Base-by-base conservation (phyloP, 1,140 invertebrate genomes). In the Halesus radiatus region DNA sequence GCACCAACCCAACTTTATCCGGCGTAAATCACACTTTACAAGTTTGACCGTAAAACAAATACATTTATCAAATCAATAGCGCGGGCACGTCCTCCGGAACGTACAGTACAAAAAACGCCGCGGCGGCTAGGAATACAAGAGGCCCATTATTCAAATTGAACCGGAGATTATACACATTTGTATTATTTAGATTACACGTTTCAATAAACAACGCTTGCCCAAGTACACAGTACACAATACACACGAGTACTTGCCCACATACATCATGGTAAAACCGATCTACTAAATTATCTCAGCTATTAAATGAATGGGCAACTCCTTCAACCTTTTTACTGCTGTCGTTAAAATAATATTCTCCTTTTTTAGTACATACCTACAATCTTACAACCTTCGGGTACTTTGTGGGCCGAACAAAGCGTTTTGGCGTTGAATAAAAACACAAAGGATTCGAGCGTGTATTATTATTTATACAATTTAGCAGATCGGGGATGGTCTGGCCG, bases 131-230 rank as follows among this genome's bases (percentile, higher is more conserved):
- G 53, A 58, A 29, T 56, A 66, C 18, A 45, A 29, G 6, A 62
- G 62, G 26, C 18, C 16, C 62, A 66, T 78, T 66, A 66, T 56
- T 54, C 62, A 66, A 54, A 78, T 68, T 37, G 60, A 52, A 64
- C 22, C 45, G 20, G 13, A 50, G 76, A 64, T 66, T 53, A 77
- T 77, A 60, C 45, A 64, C 76, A 26, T 66, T 45, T 45, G 37
- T 45, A 45, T 45, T 56, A 18, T 70, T 37, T 26, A 70, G 62
- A 68, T 68, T 78, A 70, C 64, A 78, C 53, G 76, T 70, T 72
- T 72, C 64, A 70, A 72, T 58, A 73, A 73, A 79, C 72, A 80
- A 76, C 45, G 60, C 26, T 80, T 50, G 72, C 50, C 66, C 50
- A 3, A 4, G 16, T 56, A 54, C 18, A n/a, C n/a, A n/a, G n/a